Evolutionary conservation across 2,797 vertebrate species (phyloP), one percentile per base, ranked within the genome.

Genomic region (Loris lydekkerianus): DNA sequence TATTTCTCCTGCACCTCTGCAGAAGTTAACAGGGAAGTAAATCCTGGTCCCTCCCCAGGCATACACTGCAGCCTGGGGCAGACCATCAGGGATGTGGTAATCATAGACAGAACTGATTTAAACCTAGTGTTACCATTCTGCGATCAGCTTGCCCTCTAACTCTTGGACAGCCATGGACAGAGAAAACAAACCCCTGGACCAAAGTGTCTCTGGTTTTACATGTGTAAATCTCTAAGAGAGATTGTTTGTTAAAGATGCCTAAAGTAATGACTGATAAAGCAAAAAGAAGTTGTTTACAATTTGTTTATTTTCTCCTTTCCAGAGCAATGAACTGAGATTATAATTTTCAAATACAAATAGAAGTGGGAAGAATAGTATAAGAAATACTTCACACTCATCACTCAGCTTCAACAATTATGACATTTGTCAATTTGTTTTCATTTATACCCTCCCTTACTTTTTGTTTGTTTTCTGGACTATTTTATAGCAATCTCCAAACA

Each of bases 241-340:
- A 61, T 20, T 58, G 8, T 72, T 78, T 86, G 10, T 73, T 67
- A 89, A 53, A 46, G 76, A 83, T 31, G 13, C 34, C 37, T 61
- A 73, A 92, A 73, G 18, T 49, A 46, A 27, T 70, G 76, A 65
- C 43, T 65, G 80, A 65, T 65, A 69, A 58, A 89, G 88, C 58
- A 82, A 96, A 94, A n/a, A 21, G 15, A 83, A 86, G 20, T 85
- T 37, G 43, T 81, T 86, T 83, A 56, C 60, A 83, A n/a, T 43
- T 23, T 85, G 37, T 70, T 70, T 61, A n/a, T 69, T 87, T 92
- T 37, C 37, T 96, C 63, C 17, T 91, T 96, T 61, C 69, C 85
- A 80, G 94, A 13, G 72, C 69, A 89, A 46, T 82, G 18, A 69
- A 63, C 29, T 65, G n/a, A 80, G 25, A 72, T 70, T 69, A 61